Percentiles rank a stretch among this genome's conserved stretches.
phyloP scores from a whole-genome alignment of 37 sponge, comb jelly and placozoan genomes.

The Corticium candelabrum region DNA sequence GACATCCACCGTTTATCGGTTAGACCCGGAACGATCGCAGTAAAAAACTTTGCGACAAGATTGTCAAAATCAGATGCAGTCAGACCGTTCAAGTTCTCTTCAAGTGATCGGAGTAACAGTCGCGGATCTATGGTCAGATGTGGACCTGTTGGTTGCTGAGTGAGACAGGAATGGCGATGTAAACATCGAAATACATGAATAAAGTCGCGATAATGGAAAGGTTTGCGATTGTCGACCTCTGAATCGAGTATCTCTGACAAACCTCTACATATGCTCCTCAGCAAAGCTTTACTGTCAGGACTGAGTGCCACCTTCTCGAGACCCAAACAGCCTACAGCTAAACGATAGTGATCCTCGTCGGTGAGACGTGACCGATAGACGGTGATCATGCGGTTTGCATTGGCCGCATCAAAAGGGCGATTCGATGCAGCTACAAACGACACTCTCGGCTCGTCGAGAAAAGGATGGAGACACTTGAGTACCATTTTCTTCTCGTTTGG shows the following conservation, averaged over 20 bases:
- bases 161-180: background rate
- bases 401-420: conserved; percentile 8
- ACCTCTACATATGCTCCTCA: background rate
- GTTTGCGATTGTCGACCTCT: background rate
- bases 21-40: too few relatives aligned
- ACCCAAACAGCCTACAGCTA: background rate
- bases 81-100: background rate
- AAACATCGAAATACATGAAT: background rate
- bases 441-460: background rate
- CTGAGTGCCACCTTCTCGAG: background rate
- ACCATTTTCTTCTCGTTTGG: conserved; percentile 2
- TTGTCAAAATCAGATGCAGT: background rate
- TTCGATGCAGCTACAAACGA: conserved; percentile 3
- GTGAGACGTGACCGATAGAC: background rate
- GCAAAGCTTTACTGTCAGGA: background rate
- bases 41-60: background rate
- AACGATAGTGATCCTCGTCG: background rate
- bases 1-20: too few relatives aligned
- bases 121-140: background rate
- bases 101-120: background rate
- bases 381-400: conserved; percentile 7
- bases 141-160: too few relatives aligned
- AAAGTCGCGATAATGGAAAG: conserved; percentile 1
- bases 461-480: background rate
- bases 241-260: background rate